Evolutionary conservation across 2,797 vertebrate species (phyloP).

Genomic region (Vultur gryphus): DNA sequence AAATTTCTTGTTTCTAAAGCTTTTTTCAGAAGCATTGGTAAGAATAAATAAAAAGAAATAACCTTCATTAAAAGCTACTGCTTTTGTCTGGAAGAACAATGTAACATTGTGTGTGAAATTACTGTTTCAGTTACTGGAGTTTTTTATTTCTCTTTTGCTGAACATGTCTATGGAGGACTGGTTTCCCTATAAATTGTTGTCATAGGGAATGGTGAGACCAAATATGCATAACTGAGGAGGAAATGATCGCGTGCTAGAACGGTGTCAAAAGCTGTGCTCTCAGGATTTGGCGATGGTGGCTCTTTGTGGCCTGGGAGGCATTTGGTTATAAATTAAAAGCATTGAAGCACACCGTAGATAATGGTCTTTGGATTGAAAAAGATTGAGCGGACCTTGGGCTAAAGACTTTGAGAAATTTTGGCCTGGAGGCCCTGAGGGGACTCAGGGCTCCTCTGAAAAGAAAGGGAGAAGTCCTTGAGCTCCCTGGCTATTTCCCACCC

Average conservation of each 20-base stretch:
- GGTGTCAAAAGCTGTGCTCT: neutral
- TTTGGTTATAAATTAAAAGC: neutral
- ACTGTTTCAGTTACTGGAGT: neutral
- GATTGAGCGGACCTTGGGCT: neutral
- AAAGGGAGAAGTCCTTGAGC: neutral
- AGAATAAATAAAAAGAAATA: neutral
- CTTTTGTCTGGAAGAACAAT: neutral
- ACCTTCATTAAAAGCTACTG: neutral
- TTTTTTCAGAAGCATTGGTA: neutral
- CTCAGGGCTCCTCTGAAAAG: neutral
- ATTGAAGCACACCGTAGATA: fast-evolving
- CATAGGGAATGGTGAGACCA: neutral
- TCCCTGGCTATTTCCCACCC: neutral
- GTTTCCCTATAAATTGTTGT: neutral
- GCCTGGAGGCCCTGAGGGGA: neutral
- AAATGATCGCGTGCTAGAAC: neutral
- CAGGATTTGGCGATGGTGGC: neutral
- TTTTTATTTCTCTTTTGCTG: neutral
- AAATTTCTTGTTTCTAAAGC: neutral
- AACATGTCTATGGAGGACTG: fast-evolving
- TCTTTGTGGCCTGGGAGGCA: neutral
- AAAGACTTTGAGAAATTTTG: neutral
- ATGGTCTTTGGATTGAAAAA: neutral
- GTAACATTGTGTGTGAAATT: neutral
- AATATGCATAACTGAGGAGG: fast-evolving